Conservation (phyloP, 2,888 invertebrate genomes). For the Ormyrus thymus region DNA sequence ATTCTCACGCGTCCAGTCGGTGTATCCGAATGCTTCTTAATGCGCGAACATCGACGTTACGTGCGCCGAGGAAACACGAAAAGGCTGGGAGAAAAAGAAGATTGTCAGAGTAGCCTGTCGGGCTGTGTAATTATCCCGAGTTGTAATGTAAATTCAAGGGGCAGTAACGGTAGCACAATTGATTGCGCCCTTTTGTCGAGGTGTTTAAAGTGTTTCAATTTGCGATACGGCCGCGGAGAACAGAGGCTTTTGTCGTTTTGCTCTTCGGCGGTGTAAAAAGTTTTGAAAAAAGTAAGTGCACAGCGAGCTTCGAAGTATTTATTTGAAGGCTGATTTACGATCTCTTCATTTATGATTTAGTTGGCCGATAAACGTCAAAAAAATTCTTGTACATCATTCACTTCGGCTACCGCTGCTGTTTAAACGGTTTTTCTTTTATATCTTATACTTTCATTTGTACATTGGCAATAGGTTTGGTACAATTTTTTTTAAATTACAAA, state of each 20-base stretch:
- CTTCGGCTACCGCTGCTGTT: too few relatives aligned
- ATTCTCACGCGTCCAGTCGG: conserved; percentile 59
- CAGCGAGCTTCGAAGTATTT: conserved; percentile 25
- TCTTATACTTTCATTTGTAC: too few relatives aligned
- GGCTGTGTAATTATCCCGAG: conserved; percentile 7
- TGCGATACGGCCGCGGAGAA: neutral
- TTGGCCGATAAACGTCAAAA: neutral
- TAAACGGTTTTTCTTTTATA: too few relatives aligned
- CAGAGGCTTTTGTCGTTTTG: neutral
- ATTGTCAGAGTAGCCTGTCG: neutral
- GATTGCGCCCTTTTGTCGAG: neutral
- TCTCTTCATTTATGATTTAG: conserved; percentile 33
- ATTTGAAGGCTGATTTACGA: conserved; percentile 37
- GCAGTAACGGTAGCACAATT: neutral
- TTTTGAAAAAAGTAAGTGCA: conserved; percentile 24
- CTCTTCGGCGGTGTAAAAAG: neutral
- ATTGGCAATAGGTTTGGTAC: too few relatives aligned
- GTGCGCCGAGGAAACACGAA: neutral
- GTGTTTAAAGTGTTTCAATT: neutral
- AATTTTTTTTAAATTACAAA: too few relatives aligned
- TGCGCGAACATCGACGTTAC: neutral
- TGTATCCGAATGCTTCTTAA: neutral
- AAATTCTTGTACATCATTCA: neutral
- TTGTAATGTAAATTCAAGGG: neutral
- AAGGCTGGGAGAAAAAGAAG: neutral